Evolutionary conservation across 2,888 invertebrate genomes (phyloP).

Genomic region (Alloscopus bannaensis): DNA sequence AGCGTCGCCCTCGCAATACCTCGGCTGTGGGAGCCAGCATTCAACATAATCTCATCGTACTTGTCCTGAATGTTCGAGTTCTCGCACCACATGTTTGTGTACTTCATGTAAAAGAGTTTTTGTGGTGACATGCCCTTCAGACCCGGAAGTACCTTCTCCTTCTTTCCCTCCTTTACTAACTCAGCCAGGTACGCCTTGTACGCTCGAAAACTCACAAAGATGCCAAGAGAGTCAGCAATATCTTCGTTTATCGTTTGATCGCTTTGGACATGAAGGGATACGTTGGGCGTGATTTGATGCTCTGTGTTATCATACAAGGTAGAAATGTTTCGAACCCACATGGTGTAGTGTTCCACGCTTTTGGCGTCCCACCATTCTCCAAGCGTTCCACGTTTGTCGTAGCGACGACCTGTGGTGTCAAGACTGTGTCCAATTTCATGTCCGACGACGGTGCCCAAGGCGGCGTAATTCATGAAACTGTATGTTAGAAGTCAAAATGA

Average conservation of each 20-base stretch:
- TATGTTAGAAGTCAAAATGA: too few species aligned
- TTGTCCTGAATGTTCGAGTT: neutral
- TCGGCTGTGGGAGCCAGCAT: neutral
- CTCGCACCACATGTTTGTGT: slow-evolving; percentile 25
- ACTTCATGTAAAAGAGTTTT: slow-evolving; percentile 55
- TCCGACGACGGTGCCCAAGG: slow-evolving; percentile 25
- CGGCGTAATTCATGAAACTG: slow-evolving; percentile 11
- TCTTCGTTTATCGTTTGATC: slow-evolving; percentile 42
- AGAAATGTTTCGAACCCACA: slow-evolving; percentile 31
- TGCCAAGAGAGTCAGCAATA: slow-evolving; percentile 40
- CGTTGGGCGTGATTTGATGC: slow-evolving; percentile 25
- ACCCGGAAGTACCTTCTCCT: slow-evolving; percentile 43
- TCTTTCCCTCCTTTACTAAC: slow-evolving; percentile 20
- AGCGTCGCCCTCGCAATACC: too few species aligned
- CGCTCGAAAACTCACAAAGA: slow-evolving; percentile 28
- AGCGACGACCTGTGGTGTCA: slow-evolving; percentile 31
- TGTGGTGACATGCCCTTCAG: slow-evolving; percentile 34
- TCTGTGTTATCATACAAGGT: slow-evolving; percentile 24
- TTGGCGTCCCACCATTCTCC: slow-evolving; percentile 40
- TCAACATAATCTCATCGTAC: neutral
- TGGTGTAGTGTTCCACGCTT: slow-evolving; percentile 33
- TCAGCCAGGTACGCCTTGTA: slow-evolving; percentile 34
- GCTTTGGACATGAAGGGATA: slow-evolving; percentile 12
- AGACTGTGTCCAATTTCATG: slow-evolving; percentile 5
- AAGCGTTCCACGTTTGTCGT: slow-evolving; percentile 36